Base-by-base conservation (phyloP, 2,888 invertebrate genomes). In the Cataglyphis livida region DNA sequence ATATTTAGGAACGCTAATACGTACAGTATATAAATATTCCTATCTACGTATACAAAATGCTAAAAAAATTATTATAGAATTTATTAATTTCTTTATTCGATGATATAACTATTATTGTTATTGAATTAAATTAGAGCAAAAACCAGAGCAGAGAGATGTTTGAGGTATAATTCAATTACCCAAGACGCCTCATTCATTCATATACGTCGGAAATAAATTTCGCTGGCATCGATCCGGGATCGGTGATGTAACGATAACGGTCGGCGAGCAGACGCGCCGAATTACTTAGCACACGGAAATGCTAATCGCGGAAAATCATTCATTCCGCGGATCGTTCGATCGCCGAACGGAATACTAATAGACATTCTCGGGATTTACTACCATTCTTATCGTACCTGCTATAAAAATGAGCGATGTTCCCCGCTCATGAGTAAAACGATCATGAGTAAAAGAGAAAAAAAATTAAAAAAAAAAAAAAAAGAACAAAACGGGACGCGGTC, bases 311-410 rank as follows among this genome's bases (percentile, higher is more conserved):
- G 83, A 85, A 83, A 87, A 87, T 87, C 61, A 81, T 44, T 78
- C 71, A 78, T 71, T 59, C 59, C 65, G 73, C 48, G 73, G 62
- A 84, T 88, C 83, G 86, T 81, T 86, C 83, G 82, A 88, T 88
- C 70, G 51, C 68, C 85, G 78, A 61, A 87, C 81, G 76, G 70
- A 85, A 88, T 86, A 59, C 83, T 81, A 82, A 87, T 87, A 85
- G 86, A 86, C 86, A 59, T 71, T 79, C 66, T 38, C 32, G 64
- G 61, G 62, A 87, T 87, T 82, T 78, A 78, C 73, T 64, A 76
- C 44, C 76, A 64, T 81, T 85, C 89, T 88, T 89, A 89, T 89
- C 89, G 81, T 73, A 38, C 18, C 18, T 41, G 71, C 71, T 44
- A 61, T 71, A 79, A 79, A 79, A 78, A 79, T 44, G 71, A 61